phyloP scores from a whole-genome alignment of 2,888 invertebrate species.

The Crocallis elinguaria region DNA sequence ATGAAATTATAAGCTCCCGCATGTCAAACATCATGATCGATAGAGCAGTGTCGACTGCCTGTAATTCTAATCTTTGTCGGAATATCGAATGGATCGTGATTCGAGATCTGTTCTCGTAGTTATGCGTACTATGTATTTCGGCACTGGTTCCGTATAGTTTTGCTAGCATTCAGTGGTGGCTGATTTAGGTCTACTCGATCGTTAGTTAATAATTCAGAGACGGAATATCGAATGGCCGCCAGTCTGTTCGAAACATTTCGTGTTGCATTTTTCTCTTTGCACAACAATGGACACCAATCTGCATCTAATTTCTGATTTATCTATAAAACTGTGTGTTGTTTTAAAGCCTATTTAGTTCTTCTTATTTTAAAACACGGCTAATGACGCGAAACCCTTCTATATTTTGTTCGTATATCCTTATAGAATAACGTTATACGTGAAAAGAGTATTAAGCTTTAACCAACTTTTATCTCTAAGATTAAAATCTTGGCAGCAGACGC shows the following conservation, averaged over 20 bases:
- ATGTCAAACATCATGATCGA: slow-evolving; percentile 45
- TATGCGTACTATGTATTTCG: slow-evolving; percentile 21
- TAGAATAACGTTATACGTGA: slow-evolving; percentile 2
- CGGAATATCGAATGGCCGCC: not conserved
- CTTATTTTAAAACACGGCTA: too few species aligned
- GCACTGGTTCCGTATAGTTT: slow-evolving; percentile 17
- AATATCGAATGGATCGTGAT: slow-evolving; percentile 30
- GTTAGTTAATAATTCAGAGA: slow-evolving; percentile 7
- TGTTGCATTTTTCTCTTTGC: not conserved
- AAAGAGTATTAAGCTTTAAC: slow-evolving; percentile 25
- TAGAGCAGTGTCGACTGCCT: slow-evolving; percentile 34
- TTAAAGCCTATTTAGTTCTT: too few species aligned
- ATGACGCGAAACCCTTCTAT: too few species aligned
- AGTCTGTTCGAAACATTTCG: not conserved
- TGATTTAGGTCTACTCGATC: slow-evolving; percentile 4
- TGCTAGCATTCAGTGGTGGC: slow-evolving; percentile 2
- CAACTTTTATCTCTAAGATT: slow-evolving; percentile 54
- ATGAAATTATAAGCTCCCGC: slow-evolving; percentile 24
- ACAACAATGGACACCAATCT: not conserved
- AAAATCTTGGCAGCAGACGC: slow-evolving; percentile 54
- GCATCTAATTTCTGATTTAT: not conserved
- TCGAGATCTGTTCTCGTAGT: slow-evolving; percentile 11
- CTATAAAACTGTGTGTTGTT: not conserved
- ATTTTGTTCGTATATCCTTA: not conserved
- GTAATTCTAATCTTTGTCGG: slow-evolving; percentile 34